These are phyloP conservation scores for Siphonodentalium dalli DNA, from an alignment of 2,888 invertebrate genomes.

Conservation along the genomic window DNA sequence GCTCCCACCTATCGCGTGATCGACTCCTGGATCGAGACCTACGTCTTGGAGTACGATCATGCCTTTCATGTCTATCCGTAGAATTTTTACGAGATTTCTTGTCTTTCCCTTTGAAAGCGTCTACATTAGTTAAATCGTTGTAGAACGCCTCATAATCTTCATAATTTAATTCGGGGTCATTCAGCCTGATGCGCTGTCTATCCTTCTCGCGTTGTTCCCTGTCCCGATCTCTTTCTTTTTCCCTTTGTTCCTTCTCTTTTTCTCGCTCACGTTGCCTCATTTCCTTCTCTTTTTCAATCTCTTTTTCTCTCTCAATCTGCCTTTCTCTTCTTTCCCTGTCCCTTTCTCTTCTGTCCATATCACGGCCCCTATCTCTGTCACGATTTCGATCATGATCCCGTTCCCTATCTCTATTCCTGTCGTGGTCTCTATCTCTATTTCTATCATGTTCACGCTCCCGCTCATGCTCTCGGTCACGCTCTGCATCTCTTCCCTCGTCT, in stretches of 20 bases:
- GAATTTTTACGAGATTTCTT: constrained; percentile 20
- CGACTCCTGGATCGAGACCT: constrained; percentile 31
- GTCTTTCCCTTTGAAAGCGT: no score
- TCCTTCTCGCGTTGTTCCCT: constrained; percentile 8
- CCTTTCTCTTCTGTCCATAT: constrained; percentile 19
- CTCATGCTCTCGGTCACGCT: constrained; percentile 47
- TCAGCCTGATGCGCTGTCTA: not conserved
- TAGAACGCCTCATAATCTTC: no score
- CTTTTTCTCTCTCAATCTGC: constrained; percentile 30
- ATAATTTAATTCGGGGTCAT: constrained; percentile 4
- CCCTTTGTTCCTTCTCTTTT: constrained; percentile 31
- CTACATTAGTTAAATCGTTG: no score
- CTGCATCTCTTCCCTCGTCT: no score
- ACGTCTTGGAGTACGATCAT: no score
- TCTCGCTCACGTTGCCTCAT: constrained; percentile 17
- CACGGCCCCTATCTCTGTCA: constrained; percentile 18
- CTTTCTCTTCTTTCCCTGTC: no score
- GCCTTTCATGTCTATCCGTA: constrained; percentile 16
- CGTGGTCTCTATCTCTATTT: constrained; percentile 46
- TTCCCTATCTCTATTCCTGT: constrained; percentile 11
- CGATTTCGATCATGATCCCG: constrained; percentile 13
- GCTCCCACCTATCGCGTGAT: constrained; percentile 34
- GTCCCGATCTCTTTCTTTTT: constrained; percentile 30
- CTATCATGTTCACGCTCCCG: constrained; percentile 62
- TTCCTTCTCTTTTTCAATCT: constrained; percentile 27